Percentiles rank a stretch among this genome's conserved stretches.
These are phyloP conservation scores for Cyphomyrmex costatus DNA, from an alignment of 1,140 invertebrate genomes.

Conservation along the genomic window DNA sequence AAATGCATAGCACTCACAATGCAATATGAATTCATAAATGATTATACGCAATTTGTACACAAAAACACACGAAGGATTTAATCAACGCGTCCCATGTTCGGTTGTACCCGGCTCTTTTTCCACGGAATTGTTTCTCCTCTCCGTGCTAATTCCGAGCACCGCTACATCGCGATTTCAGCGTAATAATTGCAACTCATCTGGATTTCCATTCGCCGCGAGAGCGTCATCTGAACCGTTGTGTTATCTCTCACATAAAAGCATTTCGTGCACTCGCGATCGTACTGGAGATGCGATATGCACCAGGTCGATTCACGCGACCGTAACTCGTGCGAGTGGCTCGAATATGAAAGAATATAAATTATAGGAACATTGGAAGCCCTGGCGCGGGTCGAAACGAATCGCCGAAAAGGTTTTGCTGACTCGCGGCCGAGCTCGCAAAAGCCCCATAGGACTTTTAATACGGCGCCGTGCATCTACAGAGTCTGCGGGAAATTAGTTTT, in stretches of 20 bases:
- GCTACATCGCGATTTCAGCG: constrained; percentile 20
- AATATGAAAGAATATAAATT: constrained; percentile 85
- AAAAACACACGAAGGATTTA: constrained; percentile 9
- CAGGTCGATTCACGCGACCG: constrained; percentile 56
- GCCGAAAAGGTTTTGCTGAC: constrained; percentile 83
- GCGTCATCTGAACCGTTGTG: constrained; percentile 4
- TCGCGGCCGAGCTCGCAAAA: constrained; percentile 54
- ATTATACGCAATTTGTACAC: constrained; percentile 8
- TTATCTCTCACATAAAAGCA: constrained; percentile 47
- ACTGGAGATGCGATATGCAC: constrained; percentile 50
- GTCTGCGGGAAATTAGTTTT: constrained; percentile 80
- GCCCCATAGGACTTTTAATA: constrained; percentile 78
- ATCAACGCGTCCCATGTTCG: constrained; percentile 13
- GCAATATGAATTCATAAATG: constrained; percentile 10
- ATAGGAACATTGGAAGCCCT: constrained; percentile 55
- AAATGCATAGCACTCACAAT: not conserved
- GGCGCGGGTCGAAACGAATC: constrained; percentile 76
- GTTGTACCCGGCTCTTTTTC: not conserved
- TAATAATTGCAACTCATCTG: constrained; percentile 43
- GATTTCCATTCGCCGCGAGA: not conserved
- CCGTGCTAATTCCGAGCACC: not conserved
- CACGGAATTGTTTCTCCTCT: constrained; percentile 4
- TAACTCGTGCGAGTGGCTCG: constrained; percentile 69
- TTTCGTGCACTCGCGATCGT: constrained; percentile 20
- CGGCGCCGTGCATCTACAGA: constrained; percentile 56